Evolutionary conservation across 2,888 invertebrate genomes (phyloP).

Genomic region (Thelaira solivaga): DNA sequence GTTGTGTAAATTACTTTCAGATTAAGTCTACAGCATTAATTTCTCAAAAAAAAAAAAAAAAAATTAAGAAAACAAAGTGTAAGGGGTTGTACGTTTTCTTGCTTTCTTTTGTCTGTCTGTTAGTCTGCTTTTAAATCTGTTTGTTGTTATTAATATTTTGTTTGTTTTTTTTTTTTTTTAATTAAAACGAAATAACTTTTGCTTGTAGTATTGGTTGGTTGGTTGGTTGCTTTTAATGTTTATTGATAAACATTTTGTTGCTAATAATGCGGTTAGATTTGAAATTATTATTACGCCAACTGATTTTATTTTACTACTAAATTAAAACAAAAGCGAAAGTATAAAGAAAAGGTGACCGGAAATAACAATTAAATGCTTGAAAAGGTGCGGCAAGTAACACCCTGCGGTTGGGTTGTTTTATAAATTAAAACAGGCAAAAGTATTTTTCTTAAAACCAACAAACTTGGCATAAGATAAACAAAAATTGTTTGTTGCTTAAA

Average conservation of each 20-base stretch:
- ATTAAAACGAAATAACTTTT: constrained; percentile 38
- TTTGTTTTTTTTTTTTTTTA: constrained; percentile 26
- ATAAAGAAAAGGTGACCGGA: constrained; percentile 59
- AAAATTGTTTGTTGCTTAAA: constrained; percentile 4
- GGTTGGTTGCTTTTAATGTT: constrained; percentile 30
- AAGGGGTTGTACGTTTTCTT: not conserved
- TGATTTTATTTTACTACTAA: not conserved
- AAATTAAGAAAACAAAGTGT: too few species aligned
- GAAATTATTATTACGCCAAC: constrained; percentile 38
- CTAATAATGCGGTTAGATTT: constrained; percentile 54
- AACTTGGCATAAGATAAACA: constrained; percentile 44
- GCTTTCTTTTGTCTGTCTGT: constrained; percentile 11
- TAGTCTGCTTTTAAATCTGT: constrained; percentile 41
- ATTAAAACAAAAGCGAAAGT: constrained; percentile 12
- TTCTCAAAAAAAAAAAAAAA: constrained; percentile 4
- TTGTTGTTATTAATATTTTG: constrained; percentile 2
- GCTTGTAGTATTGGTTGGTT: too few species aligned
- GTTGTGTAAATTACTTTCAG: constrained; percentile 55
- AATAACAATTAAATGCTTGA: constrained; percentile 65
- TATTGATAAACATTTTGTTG: constrained; percentile 47
- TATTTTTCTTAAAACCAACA: constrained; percentile 32
- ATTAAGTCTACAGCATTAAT: constrained; percentile 40
- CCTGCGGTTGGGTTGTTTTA: constrained; percentile 44
- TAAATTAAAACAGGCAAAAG: constrained; percentile 6
- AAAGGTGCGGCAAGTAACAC: constrained; percentile 65